phyloP scores from a whole-genome alignment of 2,113 vertebrate genomes.

The Mobula hypostoma region DNA sequence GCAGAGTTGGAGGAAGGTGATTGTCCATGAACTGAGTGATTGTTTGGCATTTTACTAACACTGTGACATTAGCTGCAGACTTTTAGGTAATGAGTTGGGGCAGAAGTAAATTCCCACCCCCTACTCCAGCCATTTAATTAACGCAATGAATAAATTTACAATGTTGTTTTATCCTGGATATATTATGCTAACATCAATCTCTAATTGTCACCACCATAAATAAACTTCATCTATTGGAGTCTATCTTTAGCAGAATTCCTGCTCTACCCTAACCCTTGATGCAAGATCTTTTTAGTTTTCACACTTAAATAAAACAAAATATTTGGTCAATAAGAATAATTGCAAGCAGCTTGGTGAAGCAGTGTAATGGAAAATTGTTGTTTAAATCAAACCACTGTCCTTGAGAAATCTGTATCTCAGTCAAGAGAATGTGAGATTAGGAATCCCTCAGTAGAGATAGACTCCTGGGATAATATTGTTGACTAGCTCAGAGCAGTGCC shows the following conservation, averaged over 20 bases:
- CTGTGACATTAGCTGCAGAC: too few relatives aligned
- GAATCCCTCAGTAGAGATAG: neutral
- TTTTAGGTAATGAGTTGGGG: too few relatives aligned
- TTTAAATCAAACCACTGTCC: neutral
- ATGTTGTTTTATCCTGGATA: neutral
- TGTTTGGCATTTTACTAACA: too few relatives aligned
- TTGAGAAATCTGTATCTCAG: neutral
- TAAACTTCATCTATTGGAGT: neutral
- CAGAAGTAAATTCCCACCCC: too few relatives aligned
- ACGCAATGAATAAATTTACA: neutral
- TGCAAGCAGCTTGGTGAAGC: neutral
- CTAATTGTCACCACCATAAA: neutral
- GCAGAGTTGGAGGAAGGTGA: too few relatives aligned
- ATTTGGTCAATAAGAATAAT: neutral
- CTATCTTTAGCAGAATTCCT: neutral
- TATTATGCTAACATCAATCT: neutral
- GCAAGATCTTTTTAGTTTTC: neutral
- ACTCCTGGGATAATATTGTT: neutral
- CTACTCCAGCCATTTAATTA: neutral
- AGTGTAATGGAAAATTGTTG: neutral
- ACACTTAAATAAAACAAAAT: slow-evolving; percentile 8
- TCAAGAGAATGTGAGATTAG: neutral
- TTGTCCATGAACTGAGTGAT: too few relatives aligned
- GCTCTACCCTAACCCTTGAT: neutral
- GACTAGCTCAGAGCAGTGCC: neutral